Conservation (phyloP, 2,113 vertebrate genomes). For the Mesoclemmys tuberculata region DNA sequence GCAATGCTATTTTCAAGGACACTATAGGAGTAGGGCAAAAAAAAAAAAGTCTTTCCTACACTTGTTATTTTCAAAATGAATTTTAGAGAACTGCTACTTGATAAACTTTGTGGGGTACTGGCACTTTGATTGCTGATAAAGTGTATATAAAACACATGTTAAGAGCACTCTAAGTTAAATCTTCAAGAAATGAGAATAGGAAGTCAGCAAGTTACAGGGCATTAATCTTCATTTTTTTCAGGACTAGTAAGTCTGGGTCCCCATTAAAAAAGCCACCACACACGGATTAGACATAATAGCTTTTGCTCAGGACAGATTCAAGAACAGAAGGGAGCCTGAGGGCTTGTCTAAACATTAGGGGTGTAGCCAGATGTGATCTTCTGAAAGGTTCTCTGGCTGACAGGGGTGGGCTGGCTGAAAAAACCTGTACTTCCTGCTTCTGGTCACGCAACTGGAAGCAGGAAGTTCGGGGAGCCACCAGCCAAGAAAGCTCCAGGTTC, state of each 20-base stretch:
- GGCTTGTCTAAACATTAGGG: not conserved
- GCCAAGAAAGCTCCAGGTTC: too few relatives aligned
- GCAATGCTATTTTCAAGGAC: constrained; percentile 3
- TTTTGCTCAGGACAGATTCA: not conserved
- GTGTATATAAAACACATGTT: not conserved
- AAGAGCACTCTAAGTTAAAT: not conserved
- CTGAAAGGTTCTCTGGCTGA: too few relatives aligned
- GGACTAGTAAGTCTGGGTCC: not conserved
- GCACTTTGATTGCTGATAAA: not conserved
- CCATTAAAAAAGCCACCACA: not conserved
- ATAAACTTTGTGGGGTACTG: not conserved
- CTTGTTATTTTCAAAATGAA: not conserved
- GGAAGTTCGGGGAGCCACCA: too few relatives aligned
- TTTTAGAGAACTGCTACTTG: not conserved
- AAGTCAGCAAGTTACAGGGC: not conserved
- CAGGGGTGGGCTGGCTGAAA: too few relatives aligned
- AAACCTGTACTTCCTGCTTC: too few relatives aligned
- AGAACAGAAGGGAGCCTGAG: not conserved
- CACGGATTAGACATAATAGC: not conserved
- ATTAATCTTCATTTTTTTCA: not conserved
- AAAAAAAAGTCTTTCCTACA: not conserved
- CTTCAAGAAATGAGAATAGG: not conserved
- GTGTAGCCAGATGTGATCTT: too few relatives aligned
- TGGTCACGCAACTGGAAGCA: too few relatives aligned
- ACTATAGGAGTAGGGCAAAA: not conserved